Evolutionary conservation across 1,140 invertebrate species (phyloP).

Genomic region (Caenorhabditis briggsae): DNA sequence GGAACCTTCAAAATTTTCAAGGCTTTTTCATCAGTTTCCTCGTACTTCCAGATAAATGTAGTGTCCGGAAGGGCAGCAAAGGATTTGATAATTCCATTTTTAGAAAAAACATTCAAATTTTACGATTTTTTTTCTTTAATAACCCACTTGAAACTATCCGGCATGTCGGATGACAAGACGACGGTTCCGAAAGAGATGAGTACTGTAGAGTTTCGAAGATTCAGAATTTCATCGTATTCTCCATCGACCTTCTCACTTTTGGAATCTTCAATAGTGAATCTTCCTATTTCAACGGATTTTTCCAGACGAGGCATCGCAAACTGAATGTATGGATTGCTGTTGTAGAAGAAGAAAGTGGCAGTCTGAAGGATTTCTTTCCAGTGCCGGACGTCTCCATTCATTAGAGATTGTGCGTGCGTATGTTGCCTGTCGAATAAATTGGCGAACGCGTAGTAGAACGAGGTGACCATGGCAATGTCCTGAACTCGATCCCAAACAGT

Average conservation of each 20-base stretch:
- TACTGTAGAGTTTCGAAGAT: constrained; percentile 55
- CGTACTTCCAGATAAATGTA: constrained; percentile 20
- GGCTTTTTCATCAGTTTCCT: not conserved
- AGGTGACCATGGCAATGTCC: constrained; percentile 12
- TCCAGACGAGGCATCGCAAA: constrained; percentile 38
- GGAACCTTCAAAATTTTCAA: constrained; percentile 40
- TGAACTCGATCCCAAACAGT: not conserved
- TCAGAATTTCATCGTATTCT: constrained; percentile 55
- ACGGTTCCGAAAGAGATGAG: constrained; percentile 66
- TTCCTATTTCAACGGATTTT: constrained; percentile 58
- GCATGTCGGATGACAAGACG: constrained; percentile 10
- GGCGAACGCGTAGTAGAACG: constrained; percentile 11
- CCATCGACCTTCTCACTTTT: not conserved
- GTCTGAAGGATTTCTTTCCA: constrained; percentile 13
- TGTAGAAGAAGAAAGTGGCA: constrained; percentile 53
- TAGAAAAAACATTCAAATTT: not conserved
- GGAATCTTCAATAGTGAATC: constrained; percentile 1
- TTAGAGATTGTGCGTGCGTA: not conserved
- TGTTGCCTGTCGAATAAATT: not conserved
- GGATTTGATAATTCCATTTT: not conserved
- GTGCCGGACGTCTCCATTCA: not conserved
- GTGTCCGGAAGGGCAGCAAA: not conserved
- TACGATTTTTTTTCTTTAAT: not conserved
- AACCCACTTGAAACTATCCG: not conserved
- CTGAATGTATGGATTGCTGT: constrained; percentile 50